These are phyloP conservation scores for Hydrolagus colliei DNA, from an alignment of 2,797 vertebrate species.

Conservation along the genomic window DNA sequence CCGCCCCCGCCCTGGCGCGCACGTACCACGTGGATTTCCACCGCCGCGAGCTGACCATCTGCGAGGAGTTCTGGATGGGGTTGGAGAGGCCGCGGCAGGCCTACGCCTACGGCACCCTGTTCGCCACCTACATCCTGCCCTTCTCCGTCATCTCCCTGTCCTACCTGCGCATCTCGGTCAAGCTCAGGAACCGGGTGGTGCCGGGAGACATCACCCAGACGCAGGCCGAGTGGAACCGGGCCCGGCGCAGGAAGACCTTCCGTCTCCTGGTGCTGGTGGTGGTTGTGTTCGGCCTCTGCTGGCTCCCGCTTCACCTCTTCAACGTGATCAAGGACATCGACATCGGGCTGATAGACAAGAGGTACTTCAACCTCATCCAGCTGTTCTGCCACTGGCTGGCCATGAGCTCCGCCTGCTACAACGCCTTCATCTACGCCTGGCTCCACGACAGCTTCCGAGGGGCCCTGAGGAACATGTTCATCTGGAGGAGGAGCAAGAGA, in stretches of 20 bases:
- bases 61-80: conserved; percentile 57
- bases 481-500: conserved; percentile 48
- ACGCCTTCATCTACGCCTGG: conserved; percentile 40
- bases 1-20: conserved; percentile 43
- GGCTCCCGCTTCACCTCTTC: conserved; percentile 47
- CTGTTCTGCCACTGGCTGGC: conserved; percentile 52
- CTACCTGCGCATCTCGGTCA: conserved; percentile 45
- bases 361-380: conserved; percentile 49
- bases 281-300: conserved; percentile 43
- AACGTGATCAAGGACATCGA: conserved; percentile 48
- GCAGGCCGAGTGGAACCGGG: conserved; percentile 48
- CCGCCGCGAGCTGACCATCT: conserved; percentile 55
- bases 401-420: conserved; percentile 51
- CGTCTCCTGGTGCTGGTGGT: conserved; percentile 46
- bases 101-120: conserved; percentile 44
- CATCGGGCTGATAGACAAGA: conserved; percentile 46
- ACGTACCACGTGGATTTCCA: conserved; percentile 46
- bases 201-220: conserved; percentile 54
- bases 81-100: conserved; percentile 45
- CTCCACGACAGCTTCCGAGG: conserved; percentile 48
- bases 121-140: conserved; percentile 42
- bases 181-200: conserved; percentile 44
- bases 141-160: conserved; percentile 45
- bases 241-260: conserved; percentile 46
- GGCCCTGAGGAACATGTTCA: conserved; percentile 51